Percentiles rank a stretch among this genome's conserved stretches.
Conservation (phyloP, 2,113 vertebrate genomes). For the Craseonycteris thonglongyai region DNA sequence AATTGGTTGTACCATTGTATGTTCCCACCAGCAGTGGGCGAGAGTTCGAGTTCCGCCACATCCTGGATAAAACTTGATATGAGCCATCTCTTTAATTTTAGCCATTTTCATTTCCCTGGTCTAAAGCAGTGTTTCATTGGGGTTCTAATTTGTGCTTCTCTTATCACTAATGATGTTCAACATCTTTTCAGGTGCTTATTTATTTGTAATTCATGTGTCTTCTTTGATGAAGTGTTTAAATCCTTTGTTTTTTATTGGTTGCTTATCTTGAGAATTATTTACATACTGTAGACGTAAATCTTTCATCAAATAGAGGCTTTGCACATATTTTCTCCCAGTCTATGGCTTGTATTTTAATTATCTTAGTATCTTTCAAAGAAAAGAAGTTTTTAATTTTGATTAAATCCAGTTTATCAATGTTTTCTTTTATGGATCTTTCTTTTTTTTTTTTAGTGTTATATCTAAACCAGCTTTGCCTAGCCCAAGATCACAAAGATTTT, state of each 20-base stretch:
- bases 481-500: neutral
- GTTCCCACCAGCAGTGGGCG: neutral
- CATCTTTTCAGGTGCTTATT: neutral
- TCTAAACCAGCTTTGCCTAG: neutral
- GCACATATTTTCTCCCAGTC: neutral
- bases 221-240: neutral
- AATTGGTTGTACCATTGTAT: neutral
- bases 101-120: neutral
- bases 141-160: neutral
- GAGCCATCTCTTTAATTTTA: neutral
- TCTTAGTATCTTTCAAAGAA: neutral
- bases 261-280: neutral
- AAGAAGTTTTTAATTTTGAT: neutral
- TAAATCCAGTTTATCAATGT: neutral
- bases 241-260: neutral
- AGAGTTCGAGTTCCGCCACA: neutral
- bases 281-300: neutral
- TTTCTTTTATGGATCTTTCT: neutral
- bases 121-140: neutral
- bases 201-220: neutral
- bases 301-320: neutral
- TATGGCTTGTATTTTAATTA: constrained; percentile 17
- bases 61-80: neutral
- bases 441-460: neutral
- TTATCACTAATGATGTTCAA: neutral